Evolutionary conservation across 1,140 invertebrate species (phyloP), one percentile per base, ranked within the genome.

Genomic region (Diabrotica undecimpunctata): DNA sequence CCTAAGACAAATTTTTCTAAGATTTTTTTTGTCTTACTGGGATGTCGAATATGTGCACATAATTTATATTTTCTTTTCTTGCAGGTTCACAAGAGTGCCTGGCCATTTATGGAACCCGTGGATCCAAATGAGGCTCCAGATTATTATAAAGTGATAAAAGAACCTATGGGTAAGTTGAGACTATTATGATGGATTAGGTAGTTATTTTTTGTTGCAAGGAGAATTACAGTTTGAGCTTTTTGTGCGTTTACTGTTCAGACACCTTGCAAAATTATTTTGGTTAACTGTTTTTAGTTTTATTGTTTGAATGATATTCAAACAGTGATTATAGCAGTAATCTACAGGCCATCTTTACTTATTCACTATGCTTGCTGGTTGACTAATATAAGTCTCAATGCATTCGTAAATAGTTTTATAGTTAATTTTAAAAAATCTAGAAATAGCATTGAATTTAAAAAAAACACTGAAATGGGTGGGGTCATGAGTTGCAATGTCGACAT

Each of bases 71-170:
- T 54, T 41, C 5, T 57, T 66, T 70, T 66, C 66, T 72, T 75
- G 74, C 69, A 92, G 89, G 79, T 80, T 60, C 93, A 96, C 79
- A 95, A 94, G 82, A 96, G 91, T 84, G 92, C 95, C 13, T 97
- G 95, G 94, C 96, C 96, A 52, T 98, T 98, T 80, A 91, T 96
- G 85, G 92, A 97, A 82, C 94, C 96, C 38, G 96, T 99, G 12
- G 93, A 98, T 84, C 91, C 91, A 54, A 88, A 89, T 71, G 93
- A 97, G 84, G 95, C 94, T 53, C 96, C 96, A 8, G 95, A 97
- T 81, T 99, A 99, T 82, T 98, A 98, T 78, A 91, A 93, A 86
- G 90, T 98, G 59, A 95, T 99, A 64, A 97, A 96, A 81, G 95
- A 98, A 83, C 96, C 96, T 58, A 98, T 98, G 95, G 96, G 96